Percentiles rank a stretch among this genome's conserved stretches.
Evolutionary conservation across 2,888 invertebrate genomes (phyloP).

Genomic region (Panzeria rudis): DNA sequence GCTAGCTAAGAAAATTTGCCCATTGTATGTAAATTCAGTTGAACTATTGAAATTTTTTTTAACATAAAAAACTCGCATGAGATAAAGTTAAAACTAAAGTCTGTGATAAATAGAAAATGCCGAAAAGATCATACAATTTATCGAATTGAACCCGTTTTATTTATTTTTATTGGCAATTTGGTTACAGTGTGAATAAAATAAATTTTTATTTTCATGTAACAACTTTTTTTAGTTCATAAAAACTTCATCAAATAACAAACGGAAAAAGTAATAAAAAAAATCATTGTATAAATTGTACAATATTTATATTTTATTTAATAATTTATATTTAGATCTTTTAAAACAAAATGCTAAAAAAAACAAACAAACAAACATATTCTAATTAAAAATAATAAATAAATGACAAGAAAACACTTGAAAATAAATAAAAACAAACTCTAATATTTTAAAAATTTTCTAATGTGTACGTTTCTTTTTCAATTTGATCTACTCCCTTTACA

Average conservation of each 20-base stretch:
- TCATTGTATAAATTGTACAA: constrained; percentile 70
- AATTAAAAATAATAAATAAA: constrained; percentile 64
- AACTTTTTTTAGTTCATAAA: constrained; percentile 1
- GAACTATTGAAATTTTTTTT: too few relatives aligned
- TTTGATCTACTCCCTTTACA: background rate
- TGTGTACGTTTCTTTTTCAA: constrained; percentile 12
- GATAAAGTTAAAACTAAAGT: too few relatives aligned
- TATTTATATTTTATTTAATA: constrained; percentile 67
- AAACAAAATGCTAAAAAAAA: constrained; percentile 57
- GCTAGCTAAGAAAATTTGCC: too few relatives aligned
- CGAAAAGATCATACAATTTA: too few relatives aligned
- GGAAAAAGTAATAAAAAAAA: constrained; percentile 49
- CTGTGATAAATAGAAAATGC: too few relatives aligned
- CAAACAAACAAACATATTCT: constrained; percentile 58
- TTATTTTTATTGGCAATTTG: too few relatives aligned
- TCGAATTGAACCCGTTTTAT: too few relatives aligned
- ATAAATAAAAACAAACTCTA: constrained; percentile 51
- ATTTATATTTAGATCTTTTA: constrained; percentile 66
- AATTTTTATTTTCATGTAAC: background rate
- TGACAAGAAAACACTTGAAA: constrained; percentile 19
- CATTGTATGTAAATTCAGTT: too few relatives aligned
- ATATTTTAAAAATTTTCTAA: constrained; percentile 43
- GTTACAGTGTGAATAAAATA: constrained; percentile 22
- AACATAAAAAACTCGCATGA: too few relatives aligned
- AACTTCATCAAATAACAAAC: constrained; percentile 15